Evolutionary conservation across 2,888 invertebrate species (phyloP), one percentile per base, ranked within the genome.

Genomic region (Dolichopus griseipennis): DNA sequence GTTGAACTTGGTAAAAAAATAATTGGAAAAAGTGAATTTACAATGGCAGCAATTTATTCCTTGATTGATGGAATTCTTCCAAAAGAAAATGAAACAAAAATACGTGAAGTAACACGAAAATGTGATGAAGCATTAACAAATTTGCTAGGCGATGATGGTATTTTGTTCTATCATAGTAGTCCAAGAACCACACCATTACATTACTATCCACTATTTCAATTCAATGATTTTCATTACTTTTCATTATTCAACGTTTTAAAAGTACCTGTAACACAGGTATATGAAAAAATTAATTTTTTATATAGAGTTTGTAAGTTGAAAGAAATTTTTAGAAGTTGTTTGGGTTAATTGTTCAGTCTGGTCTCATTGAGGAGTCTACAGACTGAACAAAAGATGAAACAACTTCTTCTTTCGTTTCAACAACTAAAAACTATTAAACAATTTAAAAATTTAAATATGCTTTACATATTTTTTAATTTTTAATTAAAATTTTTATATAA

Each of bases 201-300:
- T 82, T 89, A 90, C 79, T 87, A 91, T 68, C 85, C 90, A 22
- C 84, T 91, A 71, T 78, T 92, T 12, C 87, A 91, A 67, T 89
- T 92, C 0, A 90, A 86, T 81, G 94, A 95, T 83, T 93, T 94
- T 79, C 86, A 87, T 65, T 93, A 94, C 81, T 94, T 92, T 81
- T 89, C 88, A 22, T 83, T 96, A 67, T 91, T 95, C 81, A 97
- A 95, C 81, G 90, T 89, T 12, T 80, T 96, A 22, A 88, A 89
- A 65, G 83, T 95, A 65, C 96, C 96, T 0, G 88, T 86, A 0
- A 93, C 91, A 0, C 92, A 93, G 83, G 90, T 93, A 67, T n/a
- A n/a, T n/a, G 70, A 3, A 27, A 27, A 27, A 27, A 27, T 61
- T n/a, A 9, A n/a, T 18, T 61, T 61, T n/a, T n/a, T 37, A 12